phyloP scores from a whole-genome alignment of 2,113 vertebrate genomes.

The Merops nubicus region DNA sequence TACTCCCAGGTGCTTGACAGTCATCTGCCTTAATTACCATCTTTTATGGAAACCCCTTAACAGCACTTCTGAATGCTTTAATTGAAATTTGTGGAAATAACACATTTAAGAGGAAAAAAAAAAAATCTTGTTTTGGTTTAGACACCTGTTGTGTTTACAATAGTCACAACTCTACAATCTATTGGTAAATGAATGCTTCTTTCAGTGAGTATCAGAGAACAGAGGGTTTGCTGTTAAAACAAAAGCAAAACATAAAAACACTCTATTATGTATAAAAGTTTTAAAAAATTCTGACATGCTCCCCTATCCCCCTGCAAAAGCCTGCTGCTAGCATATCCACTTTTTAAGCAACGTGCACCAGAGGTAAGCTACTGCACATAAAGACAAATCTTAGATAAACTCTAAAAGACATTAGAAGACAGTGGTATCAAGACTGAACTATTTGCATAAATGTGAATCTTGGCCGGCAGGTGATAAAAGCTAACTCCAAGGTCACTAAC shows the following conservation, averaged over 20 bases:
- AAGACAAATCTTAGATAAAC: not conserved
- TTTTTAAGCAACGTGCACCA: not conserved
- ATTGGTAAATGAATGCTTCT: not conserved
- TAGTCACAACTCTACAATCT: not conserved
- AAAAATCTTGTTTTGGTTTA: not conserved
- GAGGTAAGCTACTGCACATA: not conserved
- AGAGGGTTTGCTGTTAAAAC: not conserved
- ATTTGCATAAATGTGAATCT: not conserved
- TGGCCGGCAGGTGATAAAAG: not conserved
- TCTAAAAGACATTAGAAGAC: not conserved
- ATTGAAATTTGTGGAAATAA: constrained; percentile 12
- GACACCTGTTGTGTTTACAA: not conserved
- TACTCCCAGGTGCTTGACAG: not conserved
- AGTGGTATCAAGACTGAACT: not conserved
- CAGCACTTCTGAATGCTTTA: not conserved
- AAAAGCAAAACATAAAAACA: not conserved
- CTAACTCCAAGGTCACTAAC: not conserved
- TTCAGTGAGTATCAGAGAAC: not conserved
- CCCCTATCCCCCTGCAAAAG: not conserved
- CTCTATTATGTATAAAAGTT: not conserved
- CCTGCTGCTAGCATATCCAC: not conserved
- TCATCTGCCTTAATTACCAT: constrained; percentile 3
- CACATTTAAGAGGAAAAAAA: not conserved
- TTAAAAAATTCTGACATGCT: not conserved
- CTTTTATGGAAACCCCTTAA: not conserved